Percentiles rank a stretch among this genome's conserved stretches.
Conservation (phyloP, 2,113 vertebrate genomes). For the Rhipidura dahli region DNA sequence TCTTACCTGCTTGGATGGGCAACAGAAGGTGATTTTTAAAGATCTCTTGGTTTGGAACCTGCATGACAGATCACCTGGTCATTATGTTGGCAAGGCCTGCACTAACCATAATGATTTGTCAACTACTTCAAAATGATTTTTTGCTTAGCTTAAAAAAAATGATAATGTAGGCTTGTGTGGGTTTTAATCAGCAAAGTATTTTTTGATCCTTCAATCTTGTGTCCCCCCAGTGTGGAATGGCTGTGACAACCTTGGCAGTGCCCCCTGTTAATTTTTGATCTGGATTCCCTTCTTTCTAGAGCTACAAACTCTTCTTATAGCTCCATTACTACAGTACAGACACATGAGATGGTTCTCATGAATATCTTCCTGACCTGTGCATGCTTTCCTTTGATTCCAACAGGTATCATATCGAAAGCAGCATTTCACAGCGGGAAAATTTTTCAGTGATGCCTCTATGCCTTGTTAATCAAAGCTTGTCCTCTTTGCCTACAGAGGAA, state of each 20-base stretch:
- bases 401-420: conserved; percentile 85
- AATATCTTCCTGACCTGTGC: neutral
- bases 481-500: conserved; percentile 45
- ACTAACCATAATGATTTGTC: neutral
- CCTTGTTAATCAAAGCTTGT: conserved; percentile 61
- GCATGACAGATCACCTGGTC: neutral
- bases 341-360: neutral
- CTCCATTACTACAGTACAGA: neutral
- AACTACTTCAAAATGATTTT: neutral
- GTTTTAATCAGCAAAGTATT: neutral
- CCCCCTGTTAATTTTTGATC: neutral
- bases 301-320: neutral
- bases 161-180: neutral
- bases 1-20: neutral
- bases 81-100: neutral
- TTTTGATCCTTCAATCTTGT: neutral
- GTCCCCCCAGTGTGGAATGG: neutral
- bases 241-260: neutral
- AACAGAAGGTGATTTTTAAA: neutral
- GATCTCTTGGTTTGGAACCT: neutral
- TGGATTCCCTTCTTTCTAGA: neutral
- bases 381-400: neutral
- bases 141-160: neutral
- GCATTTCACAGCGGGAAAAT: conserved; percentile 72
- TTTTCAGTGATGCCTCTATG: conserved; percentile 77